A percentile compares a stretch with the other conserved stretches of the same genome.
These are phyloP conservation scores for Metaphire vulgaris DNA, from an alignment of 1,140 invertebrate genomes.

Conservation along the genomic window DNA sequence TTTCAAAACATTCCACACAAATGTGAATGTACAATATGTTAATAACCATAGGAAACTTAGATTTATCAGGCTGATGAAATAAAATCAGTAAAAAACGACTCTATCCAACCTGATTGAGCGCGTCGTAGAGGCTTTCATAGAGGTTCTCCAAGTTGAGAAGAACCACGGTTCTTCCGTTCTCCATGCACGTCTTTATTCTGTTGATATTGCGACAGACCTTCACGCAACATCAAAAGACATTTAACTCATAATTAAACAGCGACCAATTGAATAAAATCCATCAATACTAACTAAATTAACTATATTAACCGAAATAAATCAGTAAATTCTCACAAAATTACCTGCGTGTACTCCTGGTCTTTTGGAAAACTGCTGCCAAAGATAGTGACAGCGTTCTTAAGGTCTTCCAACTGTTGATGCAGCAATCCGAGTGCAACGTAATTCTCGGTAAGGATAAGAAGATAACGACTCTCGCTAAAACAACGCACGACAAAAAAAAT, in stretches of 20 bases:
- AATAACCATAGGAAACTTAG: too few relatives aligned
- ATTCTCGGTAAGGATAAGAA: conserved; percentile 45
- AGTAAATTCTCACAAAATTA: conserved; percentile 19
- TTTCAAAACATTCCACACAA: too few relatives aligned
- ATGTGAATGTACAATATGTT: too few relatives aligned
- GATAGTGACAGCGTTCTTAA: conserved; percentile 37
- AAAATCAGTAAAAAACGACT: too few relatives aligned
- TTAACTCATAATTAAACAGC: too few relatives aligned
- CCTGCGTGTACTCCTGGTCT: conserved; percentile 48
- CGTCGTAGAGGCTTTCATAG: conserved; percentile 50
- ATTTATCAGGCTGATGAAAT: too few relatives aligned
- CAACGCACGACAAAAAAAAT: conserved; percentile 24
- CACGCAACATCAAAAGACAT: too few relatives aligned
- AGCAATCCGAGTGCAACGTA: conserved; percentile 42
- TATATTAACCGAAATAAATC: too few relatives aligned
- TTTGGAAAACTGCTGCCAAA: conserved; percentile 49
- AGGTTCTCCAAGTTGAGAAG: conserved; percentile 47
- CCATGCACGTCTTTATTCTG: conserved; percentile 49
- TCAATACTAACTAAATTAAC: too few relatives aligned
- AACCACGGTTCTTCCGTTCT: conserved; percentile 47
- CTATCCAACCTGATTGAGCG: conserved; percentile 43
- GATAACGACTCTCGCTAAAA: conserved; percentile 46
- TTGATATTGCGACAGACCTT: conserved; percentile 49
- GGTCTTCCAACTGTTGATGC: conserved; percentile 37
- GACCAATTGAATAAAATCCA: too few relatives aligned